A percentile compares a stretch with the other conserved stretches of the same genome.
These are phyloP conservation scores for Corythornis cristatus DNA, from an alignment of 2,113 vertebrate genomes.

Conservation along the genomic window DNA sequence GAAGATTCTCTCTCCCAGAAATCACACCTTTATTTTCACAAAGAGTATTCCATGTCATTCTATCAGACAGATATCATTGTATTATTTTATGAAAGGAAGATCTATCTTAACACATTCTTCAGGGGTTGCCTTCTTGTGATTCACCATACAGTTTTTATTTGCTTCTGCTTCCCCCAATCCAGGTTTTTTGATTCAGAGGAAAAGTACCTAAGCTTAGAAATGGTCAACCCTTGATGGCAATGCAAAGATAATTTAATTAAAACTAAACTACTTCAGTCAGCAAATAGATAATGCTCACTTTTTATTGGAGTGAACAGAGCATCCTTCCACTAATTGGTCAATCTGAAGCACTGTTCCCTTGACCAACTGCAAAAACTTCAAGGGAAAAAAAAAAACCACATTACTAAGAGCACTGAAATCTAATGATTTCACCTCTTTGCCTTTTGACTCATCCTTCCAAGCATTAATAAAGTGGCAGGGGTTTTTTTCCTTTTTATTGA, in stretches of 20 bases:
- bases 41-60: not conserved
- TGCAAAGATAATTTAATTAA: not conserved
- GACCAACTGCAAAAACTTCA: not conserved
- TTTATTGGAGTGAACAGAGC: not conserved
- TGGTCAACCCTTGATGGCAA: not conserved
- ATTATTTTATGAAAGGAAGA: not conserved
- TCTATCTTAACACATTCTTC: not conserved
- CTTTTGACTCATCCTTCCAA: not conserved
- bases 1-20: not conserved
- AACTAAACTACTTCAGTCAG: not conserved
- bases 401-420: not conserved
- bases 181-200: not conserved
- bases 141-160: not conserved
- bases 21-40: not conserved
- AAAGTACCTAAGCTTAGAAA: not conserved
- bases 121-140: rapidly evolving
- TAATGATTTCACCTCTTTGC: not conserved
- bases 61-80: not conserved
- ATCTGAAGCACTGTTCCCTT: not conserved
- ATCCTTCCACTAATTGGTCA: not conserved
- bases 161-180: not conserved
- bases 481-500: not conserved
- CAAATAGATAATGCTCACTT: not conserved
- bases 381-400: not conserved
- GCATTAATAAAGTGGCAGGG: not conserved